phyloP scores from a whole-genome alignment of 2,113 vertebrate species.

The Cynopterus brachyotis region DNA sequence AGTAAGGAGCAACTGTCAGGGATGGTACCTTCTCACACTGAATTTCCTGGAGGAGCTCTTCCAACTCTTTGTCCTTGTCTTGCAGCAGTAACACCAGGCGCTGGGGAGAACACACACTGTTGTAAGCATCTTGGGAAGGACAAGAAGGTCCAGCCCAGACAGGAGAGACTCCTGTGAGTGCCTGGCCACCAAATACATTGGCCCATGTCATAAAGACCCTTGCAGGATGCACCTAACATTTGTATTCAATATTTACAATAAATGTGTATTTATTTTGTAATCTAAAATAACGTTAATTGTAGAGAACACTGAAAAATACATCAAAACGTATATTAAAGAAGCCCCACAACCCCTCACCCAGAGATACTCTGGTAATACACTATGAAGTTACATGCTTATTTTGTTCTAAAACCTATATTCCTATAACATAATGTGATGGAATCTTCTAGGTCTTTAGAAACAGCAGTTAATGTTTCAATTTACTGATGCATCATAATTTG shows the following conservation, averaged over 20 bases:
- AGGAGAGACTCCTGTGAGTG: not conserved
- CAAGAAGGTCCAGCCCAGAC: not conserved
- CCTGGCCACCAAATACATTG: not conserved
- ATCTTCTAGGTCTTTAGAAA: not conserved
- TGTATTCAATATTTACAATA: not conserved
- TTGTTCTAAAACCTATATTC: not conserved
- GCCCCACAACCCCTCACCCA: not conserved
- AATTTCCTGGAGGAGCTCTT: constrained; percentile 84
- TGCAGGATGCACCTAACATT: not conserved
- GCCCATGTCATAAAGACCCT: not conserved
- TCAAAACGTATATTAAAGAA: not conserved
- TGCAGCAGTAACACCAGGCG: constrained; percentile 88
- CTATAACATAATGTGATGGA: not conserved
- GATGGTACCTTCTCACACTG: constrained; percentile 90
- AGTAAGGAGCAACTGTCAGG: accelerated
- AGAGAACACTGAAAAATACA: not conserved
- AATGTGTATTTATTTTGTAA: not conserved
- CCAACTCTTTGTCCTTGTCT: constrained; percentile 89
- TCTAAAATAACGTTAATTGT: not conserved
- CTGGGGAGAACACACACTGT: constrained; percentile 78
- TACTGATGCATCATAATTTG: not conserved
- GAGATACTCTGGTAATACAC: not conserved
- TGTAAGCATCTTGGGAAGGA: not conserved
- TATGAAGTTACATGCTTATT: not conserved
- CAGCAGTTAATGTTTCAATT: not conserved